Evolutionary conservation across 2,888 invertebrate genomes (phyloP), one percentile per base, ranked within the genome.

Genomic region (Metallyticus violacea): DNA sequence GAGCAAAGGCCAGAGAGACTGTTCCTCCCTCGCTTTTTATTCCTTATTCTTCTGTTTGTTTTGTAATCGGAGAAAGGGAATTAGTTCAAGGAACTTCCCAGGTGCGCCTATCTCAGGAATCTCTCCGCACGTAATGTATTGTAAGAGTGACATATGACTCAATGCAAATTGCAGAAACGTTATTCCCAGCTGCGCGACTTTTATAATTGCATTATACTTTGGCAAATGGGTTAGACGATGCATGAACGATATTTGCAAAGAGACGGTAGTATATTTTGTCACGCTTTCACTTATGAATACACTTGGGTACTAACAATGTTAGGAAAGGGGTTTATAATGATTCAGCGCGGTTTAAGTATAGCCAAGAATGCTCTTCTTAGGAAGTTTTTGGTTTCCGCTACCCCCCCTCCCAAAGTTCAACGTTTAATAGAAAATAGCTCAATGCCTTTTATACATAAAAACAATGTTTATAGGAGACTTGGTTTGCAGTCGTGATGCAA

Each of bases 11-110:
- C n/a, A n/a, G n/a, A n/a, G n/a, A n/a, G n/a, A n/a, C n/a, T n/a
- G n/a, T n/a, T n/a, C n/a, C 40, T 62, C 40, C 40, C 40, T 15
- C 40, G 40, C 40, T 62, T 62, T 62, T 62, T 62, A 62, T 62
- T 62, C 40, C 40, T 15, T 62, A 62, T 62, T 62, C 40, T 26
- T 22, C 9, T 26, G 82, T 82, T 82, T 82, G 76, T 83, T 83
- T 83, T 83, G 77, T 83, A 83, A 83, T 62, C 40, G 15, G 30
- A 62, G 81, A 81, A 81, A 76, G 83, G 83, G 29, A 83, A 83
- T 26, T 83, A 29, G 83, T 83, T 83, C 83, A 83, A 83, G 83
- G 83, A 83, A 29, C 76, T 77, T 83, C 83, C 77, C 83, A 83
- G 28, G 77, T 77, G 77, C 4, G 83, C 26, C 40, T 62, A 62